Conservation (phyloP, 2,797 vertebrate species). For the Sternarchorhynchus goeldii region DNA sequence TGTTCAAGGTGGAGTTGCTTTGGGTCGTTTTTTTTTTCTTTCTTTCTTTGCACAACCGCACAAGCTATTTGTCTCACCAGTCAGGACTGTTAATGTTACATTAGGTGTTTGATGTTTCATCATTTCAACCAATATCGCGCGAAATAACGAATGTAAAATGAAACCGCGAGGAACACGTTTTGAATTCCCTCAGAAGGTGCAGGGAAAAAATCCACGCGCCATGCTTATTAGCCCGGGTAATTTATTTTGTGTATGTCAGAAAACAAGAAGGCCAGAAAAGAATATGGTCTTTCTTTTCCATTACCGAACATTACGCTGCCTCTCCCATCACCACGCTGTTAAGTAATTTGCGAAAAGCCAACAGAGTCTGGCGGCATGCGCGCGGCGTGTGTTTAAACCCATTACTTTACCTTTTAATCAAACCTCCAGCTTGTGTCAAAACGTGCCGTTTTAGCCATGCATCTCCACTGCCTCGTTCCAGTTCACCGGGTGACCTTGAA, state of each 20-base stretch:
- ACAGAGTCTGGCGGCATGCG: conserved; percentile 91
- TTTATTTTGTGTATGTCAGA: conserved; percentile 75
- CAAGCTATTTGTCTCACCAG: conserved; percentile 59
- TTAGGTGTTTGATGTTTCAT: conserved; percentile 67
- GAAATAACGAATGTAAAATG: conserved; percentile 62
- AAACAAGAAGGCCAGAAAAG: conserved; percentile 72
- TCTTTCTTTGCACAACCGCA: conserved; percentile 16
- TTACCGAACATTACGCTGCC: conserved; percentile 79
- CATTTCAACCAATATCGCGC: conserved; percentile 65
- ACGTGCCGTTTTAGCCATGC: conserved; percentile 91
- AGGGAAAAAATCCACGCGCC: conserved; percentile 49
- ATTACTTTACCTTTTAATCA: conserved; percentile 99
- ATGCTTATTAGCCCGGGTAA: conserved; percentile 70
- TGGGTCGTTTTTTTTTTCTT: conserved; percentile 33
- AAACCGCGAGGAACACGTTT: conserved; percentile 51
- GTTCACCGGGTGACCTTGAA: conserved; percentile 97
- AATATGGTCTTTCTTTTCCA: conserved; percentile 74
- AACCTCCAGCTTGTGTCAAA: conserved; percentile 91
- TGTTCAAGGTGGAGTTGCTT: conserved; percentile 58
- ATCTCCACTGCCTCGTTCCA: conserved; percentile 89
- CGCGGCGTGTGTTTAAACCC: conserved; percentile 94
- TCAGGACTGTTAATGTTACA: conserved; percentile 65
- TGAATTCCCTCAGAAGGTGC: conserved; percentile 54
- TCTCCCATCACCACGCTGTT: conserved; percentile 85
- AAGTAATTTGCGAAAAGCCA: conserved; percentile 90